Percentiles rank a stretch among this genome's conserved stretches.
Evolutionary conservation across 2,888 invertebrate genomes (phyloP).

Genomic region (Oeneis ivallda): DNA sequence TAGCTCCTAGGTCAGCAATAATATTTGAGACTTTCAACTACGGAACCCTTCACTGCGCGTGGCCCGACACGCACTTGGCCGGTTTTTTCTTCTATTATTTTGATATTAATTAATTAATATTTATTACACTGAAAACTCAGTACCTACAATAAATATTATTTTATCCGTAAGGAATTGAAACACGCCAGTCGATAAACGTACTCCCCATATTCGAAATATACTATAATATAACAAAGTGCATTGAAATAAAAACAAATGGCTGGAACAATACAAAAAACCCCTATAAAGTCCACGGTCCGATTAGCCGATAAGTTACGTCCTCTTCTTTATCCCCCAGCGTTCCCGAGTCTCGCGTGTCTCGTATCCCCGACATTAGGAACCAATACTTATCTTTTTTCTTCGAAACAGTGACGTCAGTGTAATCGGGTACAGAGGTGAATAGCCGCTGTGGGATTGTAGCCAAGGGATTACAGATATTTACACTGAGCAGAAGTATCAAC

Average conservation of each 20-base stretch:
- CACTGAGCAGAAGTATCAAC: neutral
- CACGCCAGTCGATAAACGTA: no score
- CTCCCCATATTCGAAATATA: neutral
- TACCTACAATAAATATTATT: no score
- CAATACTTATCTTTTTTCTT: constrained; percentile 69
- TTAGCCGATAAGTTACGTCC: constrained; percentile 42
- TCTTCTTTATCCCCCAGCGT: constrained; percentile 26
- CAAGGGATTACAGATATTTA: constrained; percentile 34
- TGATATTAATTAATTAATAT: neutral
- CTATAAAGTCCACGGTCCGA: constrained; percentile 39
- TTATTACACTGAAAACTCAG: no score
- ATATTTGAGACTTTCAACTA: no score
- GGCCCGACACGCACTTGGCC: no score
- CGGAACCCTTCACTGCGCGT: no score
- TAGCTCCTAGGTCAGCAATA: no score
- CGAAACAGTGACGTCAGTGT: constrained; percentile 65
- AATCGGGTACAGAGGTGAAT: constrained; percentile 62
- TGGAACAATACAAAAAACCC: constrained; percentile 34
- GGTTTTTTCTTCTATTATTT: no score
- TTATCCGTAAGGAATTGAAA: no score
- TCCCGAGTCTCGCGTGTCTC: constrained; percentile 49
- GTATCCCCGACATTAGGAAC: constrained; percentile 62
- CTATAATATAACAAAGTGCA: constrained; percentile 32
- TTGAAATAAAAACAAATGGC: constrained; percentile 36
- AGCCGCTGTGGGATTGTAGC: constrained; percentile 53